Evolutionary conservation across 2,113 vertebrate species (phyloP).

Genomic region (Tachuris rubrigastra): DNA sequence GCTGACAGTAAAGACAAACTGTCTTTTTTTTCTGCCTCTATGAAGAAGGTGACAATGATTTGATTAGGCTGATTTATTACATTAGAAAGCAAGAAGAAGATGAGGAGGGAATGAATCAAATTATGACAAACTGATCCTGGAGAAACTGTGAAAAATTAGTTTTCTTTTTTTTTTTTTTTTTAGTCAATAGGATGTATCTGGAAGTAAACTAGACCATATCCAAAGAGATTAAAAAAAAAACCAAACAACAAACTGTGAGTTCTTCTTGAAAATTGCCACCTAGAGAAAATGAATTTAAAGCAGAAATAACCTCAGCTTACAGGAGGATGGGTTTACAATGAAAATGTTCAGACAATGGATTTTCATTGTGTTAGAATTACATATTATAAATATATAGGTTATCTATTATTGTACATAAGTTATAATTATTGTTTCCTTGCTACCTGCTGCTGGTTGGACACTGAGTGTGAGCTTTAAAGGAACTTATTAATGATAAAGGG

Average conservation of each 20-base stretch:
- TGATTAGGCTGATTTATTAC: constrained; percentile 28
- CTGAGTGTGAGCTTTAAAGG: not conserved
- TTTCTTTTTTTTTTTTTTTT: not conserved
- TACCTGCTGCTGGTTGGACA: not conserved
- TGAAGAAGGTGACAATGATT: constrained; percentile 5
- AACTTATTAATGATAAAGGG: not conserved
- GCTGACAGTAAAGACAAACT: not conserved
- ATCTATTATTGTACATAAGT: too few relatives aligned
- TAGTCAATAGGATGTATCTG: not conserved
- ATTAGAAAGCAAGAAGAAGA: not conserved
- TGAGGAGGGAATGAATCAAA: not conserved
- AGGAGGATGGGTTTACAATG: not conserved
- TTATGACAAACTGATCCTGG: not conserved
- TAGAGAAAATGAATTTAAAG: not conserved
- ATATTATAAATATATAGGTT: too few relatives aligned
- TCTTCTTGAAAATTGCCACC: not conserved
- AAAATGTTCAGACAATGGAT: not conserved
- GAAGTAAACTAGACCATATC: not conserved
- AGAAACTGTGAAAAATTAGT: not conserved
- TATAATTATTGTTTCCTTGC: not conserved
- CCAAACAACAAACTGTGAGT: too few relatives aligned
- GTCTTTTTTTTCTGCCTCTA: not conserved
- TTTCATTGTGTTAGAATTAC: not conserved
- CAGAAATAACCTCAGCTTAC: not conserved
- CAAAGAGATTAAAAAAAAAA: not conserved